Evolutionary conservation across 30 jellyfish, hydroid and myxozoan species (phyloP).

Genomic region (Pseudorhiza aurosa): DNA sequence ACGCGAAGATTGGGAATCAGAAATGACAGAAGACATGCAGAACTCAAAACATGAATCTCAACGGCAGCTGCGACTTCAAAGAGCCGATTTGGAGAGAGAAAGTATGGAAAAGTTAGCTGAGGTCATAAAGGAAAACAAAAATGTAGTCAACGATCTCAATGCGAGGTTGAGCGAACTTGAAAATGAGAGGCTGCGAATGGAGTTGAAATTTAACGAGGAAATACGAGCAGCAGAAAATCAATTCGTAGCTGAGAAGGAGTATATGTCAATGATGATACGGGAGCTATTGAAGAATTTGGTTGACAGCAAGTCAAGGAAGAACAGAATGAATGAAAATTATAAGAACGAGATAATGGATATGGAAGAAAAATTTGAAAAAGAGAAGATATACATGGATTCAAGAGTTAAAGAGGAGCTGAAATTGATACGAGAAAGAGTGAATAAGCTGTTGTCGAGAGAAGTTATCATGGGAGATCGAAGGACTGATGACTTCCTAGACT

Average conservation of each 20-base stretch:
- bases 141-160: conserved; percentile 46
- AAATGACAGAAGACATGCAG: conserved; percentile 52
- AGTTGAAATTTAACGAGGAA: conserved; percentile 49
- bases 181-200: conserved; percentile 38
- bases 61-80: conserved; percentile 78
- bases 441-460: conserved; percentile 21
- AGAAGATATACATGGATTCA: conserved; percentile 36
- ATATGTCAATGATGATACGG: conserved; percentile 67
- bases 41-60: conserved; percentile 64
- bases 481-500: conserved; percentile 20
- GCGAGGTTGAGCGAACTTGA: conserved; percentile 50
- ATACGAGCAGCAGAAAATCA: conserved; percentile 14
- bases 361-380: conserved; percentile 62
- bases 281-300: conserved; percentile 72
- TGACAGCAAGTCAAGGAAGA: conserved; percentile 45
- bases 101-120: conserved; percentile 43
- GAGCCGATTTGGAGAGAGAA: conserved; percentile 77
- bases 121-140: conserved; percentile 41
- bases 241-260: conserved; percentile 62
- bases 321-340: conserved; percentile 40
- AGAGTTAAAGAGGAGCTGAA: conserved; percentile 37
- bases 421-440: conserved; percentile 41
- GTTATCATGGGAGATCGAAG: background rate
- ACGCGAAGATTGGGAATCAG: conserved; percentile 89
- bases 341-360: conserved; percentile 41